These are phyloP conservation scores for Philaethria dido DNA, from an alignment of 2,888 invertebrate genomes.

Conservation along the genomic window DNA sequence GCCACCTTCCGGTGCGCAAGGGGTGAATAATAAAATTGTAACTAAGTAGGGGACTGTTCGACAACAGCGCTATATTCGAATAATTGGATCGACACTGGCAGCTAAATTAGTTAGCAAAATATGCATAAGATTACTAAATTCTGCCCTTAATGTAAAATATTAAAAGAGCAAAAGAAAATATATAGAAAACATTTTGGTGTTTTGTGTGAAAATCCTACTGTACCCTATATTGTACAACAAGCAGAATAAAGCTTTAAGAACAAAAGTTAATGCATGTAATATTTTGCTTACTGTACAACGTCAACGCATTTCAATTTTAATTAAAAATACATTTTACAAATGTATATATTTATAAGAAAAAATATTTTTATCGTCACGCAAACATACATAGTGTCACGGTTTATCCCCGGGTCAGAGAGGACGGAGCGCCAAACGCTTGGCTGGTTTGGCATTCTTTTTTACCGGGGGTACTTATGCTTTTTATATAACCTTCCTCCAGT, in stretches of 20 bases:
- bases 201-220: not conserved
- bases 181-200: not conserved
- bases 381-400: too few species aligned
- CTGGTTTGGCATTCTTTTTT: too few species aligned
- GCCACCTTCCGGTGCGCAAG: constrained; percentile 47
- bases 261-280: not conserved
- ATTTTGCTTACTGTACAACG: not conserved
- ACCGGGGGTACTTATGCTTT: too few species aligned
- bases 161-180: not conserved
- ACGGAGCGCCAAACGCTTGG: too few species aligned
- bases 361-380: too few species aligned
- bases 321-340: not conserved
- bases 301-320: not conserved
- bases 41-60: constrained; percentile 50
- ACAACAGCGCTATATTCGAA: constrained; percentile 52
- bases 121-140: constrained; percentile 64
- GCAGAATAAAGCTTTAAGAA: not conserved
- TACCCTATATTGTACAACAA: not conserved
- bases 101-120: constrained; percentile 73
- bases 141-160: not conserved
- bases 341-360: too few species aligned
- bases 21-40: constrained; percentile 61
- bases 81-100: constrained; percentile 69
- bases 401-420: too few species aligned
- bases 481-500: too few species aligned